Conservation (phyloP, 2,113 vertebrate species). For the Peucedramus taeniatus region DNA sequence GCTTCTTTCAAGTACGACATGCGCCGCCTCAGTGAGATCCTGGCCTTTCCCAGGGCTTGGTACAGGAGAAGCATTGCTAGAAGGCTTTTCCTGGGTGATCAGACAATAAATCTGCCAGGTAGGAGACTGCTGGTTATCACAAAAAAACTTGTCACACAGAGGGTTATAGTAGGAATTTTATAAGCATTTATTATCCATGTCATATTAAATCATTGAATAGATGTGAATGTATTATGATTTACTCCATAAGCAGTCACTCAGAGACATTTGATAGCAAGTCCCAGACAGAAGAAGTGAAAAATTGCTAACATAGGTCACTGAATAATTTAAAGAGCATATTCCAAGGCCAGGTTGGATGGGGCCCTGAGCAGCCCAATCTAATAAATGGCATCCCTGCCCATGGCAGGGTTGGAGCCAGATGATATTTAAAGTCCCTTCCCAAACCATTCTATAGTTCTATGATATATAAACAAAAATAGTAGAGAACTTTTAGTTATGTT, state of each 20-base stretch:
- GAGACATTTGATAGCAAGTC: background rate
- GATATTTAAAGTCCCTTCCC: background rate
- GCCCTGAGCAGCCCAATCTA: background rate
- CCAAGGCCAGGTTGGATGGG: background rate
- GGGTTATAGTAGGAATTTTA: background rate
- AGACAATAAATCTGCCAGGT: conserved; percentile 96
- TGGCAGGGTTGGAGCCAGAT: background rate
- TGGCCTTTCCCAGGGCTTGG: conserved; percentile 97
- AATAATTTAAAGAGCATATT: background rate
- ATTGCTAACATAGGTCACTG: background rate
- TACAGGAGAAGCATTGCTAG: conserved; percentile 96
- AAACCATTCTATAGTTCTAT: background rate
- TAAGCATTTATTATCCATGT: background rate
- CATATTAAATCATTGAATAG: background rate
- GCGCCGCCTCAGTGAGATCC: conserved; percentile 95
- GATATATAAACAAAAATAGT: background rate
- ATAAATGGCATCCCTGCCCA: background rate
- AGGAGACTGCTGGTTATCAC: background rate
- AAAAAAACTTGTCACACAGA: background rate
- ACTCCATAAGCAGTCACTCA: background rate
- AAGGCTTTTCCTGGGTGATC: conserved; percentile 94
- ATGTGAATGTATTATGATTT: background rate
- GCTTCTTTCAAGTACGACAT: conserved; percentile 99
- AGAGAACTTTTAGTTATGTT: background rate
- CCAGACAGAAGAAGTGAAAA: background rate